Conservation (phyloP, 2,797 vertebrate genomes). For the Lepilemur ruficaudatus region DNA sequence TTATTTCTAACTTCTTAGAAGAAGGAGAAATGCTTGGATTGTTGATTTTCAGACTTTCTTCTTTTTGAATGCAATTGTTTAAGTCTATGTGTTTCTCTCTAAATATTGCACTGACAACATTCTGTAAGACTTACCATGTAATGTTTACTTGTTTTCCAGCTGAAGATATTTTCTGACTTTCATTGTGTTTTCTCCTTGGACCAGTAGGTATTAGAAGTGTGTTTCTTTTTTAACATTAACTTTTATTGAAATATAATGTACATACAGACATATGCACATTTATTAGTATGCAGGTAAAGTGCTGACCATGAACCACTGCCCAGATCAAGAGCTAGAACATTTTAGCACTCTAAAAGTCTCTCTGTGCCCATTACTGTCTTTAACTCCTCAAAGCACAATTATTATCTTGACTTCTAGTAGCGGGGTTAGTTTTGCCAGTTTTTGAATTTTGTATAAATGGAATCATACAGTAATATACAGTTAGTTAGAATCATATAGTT, state of each 20-base stretch:
- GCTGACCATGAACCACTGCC: not conserved
- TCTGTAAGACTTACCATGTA: not conserved
- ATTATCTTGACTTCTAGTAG: not conserved
- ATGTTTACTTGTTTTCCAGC: not conserved
- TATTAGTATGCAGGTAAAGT: not conserved
- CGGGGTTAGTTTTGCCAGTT: not conserved
- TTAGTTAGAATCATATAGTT: not conserved
- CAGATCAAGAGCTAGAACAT: not conserved
- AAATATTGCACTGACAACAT: no score
- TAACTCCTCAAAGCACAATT: not conserved
- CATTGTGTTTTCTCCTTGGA: not conserved
- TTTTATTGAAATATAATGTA: not conserved
- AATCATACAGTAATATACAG: not conserved
- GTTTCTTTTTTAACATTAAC: not conserved
- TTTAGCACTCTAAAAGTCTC: not conserved
- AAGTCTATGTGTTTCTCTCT: no score
- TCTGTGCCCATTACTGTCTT: not conserved
- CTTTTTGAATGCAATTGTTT: no score
- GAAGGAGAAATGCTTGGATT: no score
- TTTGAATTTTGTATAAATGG: not conserved
- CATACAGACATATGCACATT: not conserved
- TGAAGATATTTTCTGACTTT: not conserved
- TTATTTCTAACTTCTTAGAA: no score
- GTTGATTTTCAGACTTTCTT: no score
- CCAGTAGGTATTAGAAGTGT: not conserved